Evolutionary conservation across 2,797 vertebrate genomes (phyloP), one percentile per base, ranked within the genome.

Genomic region (Typhlichthys subterraneus): DNA sequence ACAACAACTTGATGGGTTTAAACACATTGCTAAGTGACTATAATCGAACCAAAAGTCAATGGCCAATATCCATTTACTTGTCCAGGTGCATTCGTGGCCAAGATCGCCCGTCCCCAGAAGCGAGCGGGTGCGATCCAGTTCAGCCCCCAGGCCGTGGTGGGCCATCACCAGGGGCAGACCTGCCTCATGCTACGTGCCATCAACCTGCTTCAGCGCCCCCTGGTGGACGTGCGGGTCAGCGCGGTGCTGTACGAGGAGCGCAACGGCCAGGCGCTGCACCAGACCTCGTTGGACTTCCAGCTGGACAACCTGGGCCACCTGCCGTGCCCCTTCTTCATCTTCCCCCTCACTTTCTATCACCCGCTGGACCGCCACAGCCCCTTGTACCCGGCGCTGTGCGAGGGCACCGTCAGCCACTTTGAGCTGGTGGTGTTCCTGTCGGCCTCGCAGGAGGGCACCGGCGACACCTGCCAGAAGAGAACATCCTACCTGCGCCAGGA

Each of bases 71-170:
- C 2, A 79, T 29, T 74, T 38, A 59, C 9, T 59, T 13, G 10
- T 75, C 31, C 87, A 99, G 98, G 97, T 92, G 98, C 96, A 59
- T 98, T 99, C 0, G 96, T 99, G 88, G 98, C 98, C 56, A 99
- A 99, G 91, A 98, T 99, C 0, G 95, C 97, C 0, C 93, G 96
- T 15, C 95, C 98, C 8, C 96, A 98, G 89, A 98, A 98, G 71
- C 91, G 96, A 61, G 95, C 95, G 0, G 94, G 93, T 67, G 95
- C 93, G 70, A 98, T 99, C 76, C 90, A 94, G 62, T 99, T 99
- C 88, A 98, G 96, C 5, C 94, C 88, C 47, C 89, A 92, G 6
- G 97, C 96, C 0, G 91, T 96, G 42, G 94, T 99, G 72, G 92
- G 94, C 0, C 92, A 94, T 60, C 76, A 80, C 0, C 94, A 95